Evolutionary conservation across 2,113 vertebrate genomes (phyloP).

Genomic region (Oriolus oriolus): DNA sequence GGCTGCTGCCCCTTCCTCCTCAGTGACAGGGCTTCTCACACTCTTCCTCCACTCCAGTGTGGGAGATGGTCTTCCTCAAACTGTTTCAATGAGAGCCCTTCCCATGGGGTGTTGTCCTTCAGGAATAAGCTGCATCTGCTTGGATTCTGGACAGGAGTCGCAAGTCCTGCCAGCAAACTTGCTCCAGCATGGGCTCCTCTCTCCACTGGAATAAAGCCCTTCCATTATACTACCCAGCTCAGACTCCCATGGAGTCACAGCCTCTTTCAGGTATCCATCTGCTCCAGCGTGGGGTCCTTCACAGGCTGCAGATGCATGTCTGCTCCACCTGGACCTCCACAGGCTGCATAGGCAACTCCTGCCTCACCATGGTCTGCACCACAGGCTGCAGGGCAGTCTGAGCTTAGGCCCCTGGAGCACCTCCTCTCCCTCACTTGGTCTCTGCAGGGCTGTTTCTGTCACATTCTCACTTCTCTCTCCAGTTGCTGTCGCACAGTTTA

Average conservation of each 20-base stretch:
- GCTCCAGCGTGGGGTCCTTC: not conserved
- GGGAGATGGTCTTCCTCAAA: not conserved
- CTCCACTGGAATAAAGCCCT: not conserved
- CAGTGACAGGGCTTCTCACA: not conserved
- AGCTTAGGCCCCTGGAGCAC: too few species aligned
- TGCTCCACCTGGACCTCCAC: not conserved
- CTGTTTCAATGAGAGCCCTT: not conserved
- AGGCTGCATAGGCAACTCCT: not conserved
- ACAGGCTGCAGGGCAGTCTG: not conserved
- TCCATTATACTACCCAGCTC: not conserved
- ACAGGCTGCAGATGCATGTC: not conserved
- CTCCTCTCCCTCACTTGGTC: not conserved
- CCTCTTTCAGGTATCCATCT: not conserved
- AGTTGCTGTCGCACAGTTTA: not conserved
- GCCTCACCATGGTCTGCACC: too few species aligned
- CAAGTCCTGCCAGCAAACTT: not conserved
- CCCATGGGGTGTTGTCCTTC: not conserved
- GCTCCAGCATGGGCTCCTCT: not conserved
- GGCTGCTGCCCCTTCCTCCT: not conserved
- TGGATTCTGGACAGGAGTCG: too few species aligned
- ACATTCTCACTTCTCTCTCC: not conserved
- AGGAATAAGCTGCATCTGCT: not conserved
- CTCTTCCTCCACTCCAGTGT: rapidly evolving
- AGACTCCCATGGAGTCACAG: not conserved
- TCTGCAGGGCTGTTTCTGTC: not conserved